A percentile compares a stretch with the other conserved stretches of the same genome.
phyloP scores from a whole-genome alignment of 2,888 invertebrate genomes.

The Dasypogon diadema region DNA sequence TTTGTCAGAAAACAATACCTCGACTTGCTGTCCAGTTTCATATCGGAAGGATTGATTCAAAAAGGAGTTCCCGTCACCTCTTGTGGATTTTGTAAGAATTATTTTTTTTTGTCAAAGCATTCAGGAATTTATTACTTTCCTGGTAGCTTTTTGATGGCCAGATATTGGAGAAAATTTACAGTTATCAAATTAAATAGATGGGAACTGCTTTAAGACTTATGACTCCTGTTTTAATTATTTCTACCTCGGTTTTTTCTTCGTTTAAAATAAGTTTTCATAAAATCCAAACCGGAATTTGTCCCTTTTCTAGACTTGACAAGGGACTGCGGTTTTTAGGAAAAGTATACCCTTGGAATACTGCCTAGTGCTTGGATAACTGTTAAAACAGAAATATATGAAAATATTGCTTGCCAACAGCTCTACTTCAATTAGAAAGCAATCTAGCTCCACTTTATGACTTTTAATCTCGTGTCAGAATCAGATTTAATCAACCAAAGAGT shows the following conservation, averaged over 20 bases:
- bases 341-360: neutral
- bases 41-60: neutral
- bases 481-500: constrained; percentile 53
- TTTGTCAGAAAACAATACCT: neutral
- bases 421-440: constrained; percentile 55
- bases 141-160: too few relatives aligned
- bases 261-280: neutral
- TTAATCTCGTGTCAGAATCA: constrained; percentile 55
- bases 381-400: constrained; percentile 17
- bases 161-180: neutral
- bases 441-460: constrained; percentile 53
- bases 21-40: neutral
- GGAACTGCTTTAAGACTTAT: too few relatives aligned
- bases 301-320: constrained; percentile 2
- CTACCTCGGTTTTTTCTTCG: neutral
- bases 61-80: too few relatives aligned
- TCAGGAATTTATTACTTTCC: too few relatives aligned
- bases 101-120: too few relatives aligned
- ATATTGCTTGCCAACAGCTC: constrained; percentile 2
- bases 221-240: too few relatives aligned
- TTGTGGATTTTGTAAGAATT: too few relatives aligned
- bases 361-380: neutral
- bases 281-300: neutral
- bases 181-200: too few relatives aligned
- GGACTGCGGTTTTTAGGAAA: neutral